Evolutionary conservation across 2,888 invertebrate genomes (phyloP), one percentile per base, ranked within the genome.

Genomic region (Alcis repandata): DNA sequence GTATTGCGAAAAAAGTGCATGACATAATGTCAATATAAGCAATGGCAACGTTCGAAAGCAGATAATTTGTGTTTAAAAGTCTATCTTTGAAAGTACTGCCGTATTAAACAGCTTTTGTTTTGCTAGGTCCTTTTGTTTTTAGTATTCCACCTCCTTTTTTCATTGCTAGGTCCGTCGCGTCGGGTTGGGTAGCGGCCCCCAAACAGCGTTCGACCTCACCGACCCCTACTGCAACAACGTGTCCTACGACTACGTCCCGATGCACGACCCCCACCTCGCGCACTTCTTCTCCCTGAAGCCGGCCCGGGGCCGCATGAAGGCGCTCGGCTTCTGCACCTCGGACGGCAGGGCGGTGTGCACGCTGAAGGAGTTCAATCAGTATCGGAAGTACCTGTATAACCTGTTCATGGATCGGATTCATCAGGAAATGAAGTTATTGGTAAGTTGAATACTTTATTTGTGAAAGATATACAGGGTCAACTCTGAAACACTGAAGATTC

Each of bases 301-400:
- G 40, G 86, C 88, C 0, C 83, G 86, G 48, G 82, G 84, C 72
- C 85, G 93, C 32, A 88, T 95, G 84, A 91, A 91, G 45, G 67
- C 83, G 11, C 91, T 94, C 4, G 95, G 95, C 2, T 94, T 91
- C 74, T 94, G 95, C 68, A 95, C 95, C 0, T 86, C 91, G 15
- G 90, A 95, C 20, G 94, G 94, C 1, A 90, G 95, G 58, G 95
- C 95, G 0, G 93, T 95, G 1, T 96, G 96, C 78, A 94, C 94
- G 1, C 80, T 95, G 17, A 94, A 94, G 68, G 95, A 95, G 73
- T 95, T 95, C 79, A 96, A 95, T 77, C 92, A 94, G 68, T 95
- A 95, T 85, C 93, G 95, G 59, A 93, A 94, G 70, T 95, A 94
- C 71, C 80, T 95, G 58, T 94, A 94, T 70, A 94, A 94, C 65